Conservation (phyloP, 2,797 vertebrate species). For the Danio kyathit region DNA sequence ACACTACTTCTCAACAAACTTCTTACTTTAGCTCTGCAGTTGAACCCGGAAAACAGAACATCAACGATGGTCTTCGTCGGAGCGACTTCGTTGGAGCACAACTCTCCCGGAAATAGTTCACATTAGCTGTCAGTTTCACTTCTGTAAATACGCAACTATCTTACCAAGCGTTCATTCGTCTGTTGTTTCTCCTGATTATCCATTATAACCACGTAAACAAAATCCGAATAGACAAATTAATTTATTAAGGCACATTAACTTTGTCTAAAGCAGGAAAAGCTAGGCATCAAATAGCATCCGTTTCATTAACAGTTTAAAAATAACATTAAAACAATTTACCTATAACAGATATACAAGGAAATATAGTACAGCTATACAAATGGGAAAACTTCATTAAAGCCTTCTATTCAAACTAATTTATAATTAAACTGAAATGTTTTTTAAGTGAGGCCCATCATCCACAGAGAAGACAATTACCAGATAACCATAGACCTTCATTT, state of each 20-base stretch:
- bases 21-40: background rate
- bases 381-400: background rate
- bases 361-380: background rate
- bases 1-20: constrained; percentile 31
- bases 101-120: constrained; percentile 4
- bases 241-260: constrained; percentile 33
- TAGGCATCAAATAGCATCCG: background rate
- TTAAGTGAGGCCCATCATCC: background rate
- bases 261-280: background rate
- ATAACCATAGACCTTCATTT: background rate
- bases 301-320: background rate
- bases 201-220: background rate
- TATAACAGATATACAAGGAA: background rate
- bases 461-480: background rate
- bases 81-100: constrained; percentile 42
- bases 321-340: background rate
- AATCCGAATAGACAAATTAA: background rate
- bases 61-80: constrained; percentile 1
- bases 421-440: too few relatives aligned
- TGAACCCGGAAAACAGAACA: constrained; percentile 19
- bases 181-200: background rate
- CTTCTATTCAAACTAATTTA: background rate
- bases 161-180: background rate
- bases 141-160: background rate
- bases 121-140: background rate